Conservation (phyloP, 2,113 vertebrate species). For the Hipposideros armiger region DNA sequence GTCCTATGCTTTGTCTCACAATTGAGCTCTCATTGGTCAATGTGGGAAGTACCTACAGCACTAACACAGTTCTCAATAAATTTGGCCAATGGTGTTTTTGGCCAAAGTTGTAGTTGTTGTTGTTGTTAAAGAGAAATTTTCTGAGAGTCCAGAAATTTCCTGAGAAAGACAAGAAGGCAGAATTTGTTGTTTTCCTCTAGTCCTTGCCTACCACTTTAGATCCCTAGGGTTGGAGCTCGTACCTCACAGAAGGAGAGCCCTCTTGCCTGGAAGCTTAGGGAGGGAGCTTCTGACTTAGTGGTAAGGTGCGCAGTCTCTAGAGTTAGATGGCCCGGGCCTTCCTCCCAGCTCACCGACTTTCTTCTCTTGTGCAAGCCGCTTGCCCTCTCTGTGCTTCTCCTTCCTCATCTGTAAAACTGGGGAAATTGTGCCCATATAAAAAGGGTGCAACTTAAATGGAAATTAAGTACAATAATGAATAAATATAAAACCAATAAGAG, state of each 20-base stretch:
- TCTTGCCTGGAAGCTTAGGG: background rate
- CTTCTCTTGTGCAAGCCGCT: background rate
- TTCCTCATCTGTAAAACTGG: background rate
- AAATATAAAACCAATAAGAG: background rate
- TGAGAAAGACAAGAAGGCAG: background rate
- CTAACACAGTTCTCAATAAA: background rate
- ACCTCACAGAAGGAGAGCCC: background rate
- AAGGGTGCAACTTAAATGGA: background rate
- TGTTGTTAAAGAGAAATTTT: background rate
- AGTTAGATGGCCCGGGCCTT: background rate
- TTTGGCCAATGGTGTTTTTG: background rate
- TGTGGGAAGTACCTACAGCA: background rate
- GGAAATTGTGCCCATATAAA: background rate
- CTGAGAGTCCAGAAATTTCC: background rate
- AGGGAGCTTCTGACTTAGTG: background rate
- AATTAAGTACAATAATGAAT: background rate
- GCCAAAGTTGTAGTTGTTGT: background rate
- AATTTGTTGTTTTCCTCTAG: background rate
- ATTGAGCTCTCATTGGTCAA: background rate
- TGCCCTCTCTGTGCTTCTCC: background rate
- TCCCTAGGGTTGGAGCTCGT: background rate
- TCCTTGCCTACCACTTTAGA: background rate
- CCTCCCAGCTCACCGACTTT: fast-evolving
- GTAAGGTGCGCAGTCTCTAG: too few species aligned
- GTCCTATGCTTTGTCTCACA: background rate